phyloP scores from a whole-genome alignment of 1,140 invertebrate genomes.

The Calephelis virginiensis region DNA sequence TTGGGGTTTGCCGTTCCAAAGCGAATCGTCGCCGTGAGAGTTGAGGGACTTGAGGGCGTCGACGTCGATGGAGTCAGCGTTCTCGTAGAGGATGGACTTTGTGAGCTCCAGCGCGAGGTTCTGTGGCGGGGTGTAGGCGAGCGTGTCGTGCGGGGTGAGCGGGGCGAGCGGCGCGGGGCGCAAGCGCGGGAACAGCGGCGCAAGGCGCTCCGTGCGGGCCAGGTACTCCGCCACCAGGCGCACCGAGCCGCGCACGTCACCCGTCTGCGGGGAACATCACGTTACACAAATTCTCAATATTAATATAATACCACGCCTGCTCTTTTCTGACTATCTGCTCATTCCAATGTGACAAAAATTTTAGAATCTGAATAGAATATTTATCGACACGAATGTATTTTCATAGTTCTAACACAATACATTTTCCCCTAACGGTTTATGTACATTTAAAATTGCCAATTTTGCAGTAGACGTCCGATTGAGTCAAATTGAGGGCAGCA shows the following conservation, averaged over 20 bases:
- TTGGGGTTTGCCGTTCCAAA: slow-evolving; percentile 67
- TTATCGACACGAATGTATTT: too few species aligned
- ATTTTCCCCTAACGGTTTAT: too few species aligned
- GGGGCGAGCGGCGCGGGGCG: slow-evolving; percentile 32
- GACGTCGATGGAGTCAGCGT: slow-evolving; percentile 49
- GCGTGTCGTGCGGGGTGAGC: slow-evolving; percentile 29
- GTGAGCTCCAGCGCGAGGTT: slow-evolving; percentile 56
- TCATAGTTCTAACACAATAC: too few species aligned
- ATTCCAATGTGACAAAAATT: too few species aligned
- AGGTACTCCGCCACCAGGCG: slow-evolving; percentile 54
- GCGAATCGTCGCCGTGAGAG: slow-evolving; percentile 44
- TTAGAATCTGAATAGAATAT: too few species aligned
- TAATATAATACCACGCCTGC: too few species aligned
- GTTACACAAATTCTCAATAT: too few species aligned
- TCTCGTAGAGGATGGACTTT: slow-evolving; percentile 54
- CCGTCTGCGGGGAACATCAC: slow-evolving; percentile 20
- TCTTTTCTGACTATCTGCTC: too few species aligned
- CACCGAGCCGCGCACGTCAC: slow-evolving; percentile 18
- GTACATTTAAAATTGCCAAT: too few species aligned
- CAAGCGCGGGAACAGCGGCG: slow-evolving; percentile 42
- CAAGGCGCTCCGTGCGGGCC: slow-evolving; percentile 48
- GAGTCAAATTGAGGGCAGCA: too few species aligned
- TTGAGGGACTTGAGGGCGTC: slow-evolving; percentile 41
- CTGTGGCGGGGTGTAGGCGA: slow-evolving; percentile 46
- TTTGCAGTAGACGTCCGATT: too few species aligned